Percentiles rank a stretch among this genome's conserved stretches.
phyloP scores from a whole-genome alignment of 1,140 invertebrate species.

The Drosophila sulfurigaster region DNA sequence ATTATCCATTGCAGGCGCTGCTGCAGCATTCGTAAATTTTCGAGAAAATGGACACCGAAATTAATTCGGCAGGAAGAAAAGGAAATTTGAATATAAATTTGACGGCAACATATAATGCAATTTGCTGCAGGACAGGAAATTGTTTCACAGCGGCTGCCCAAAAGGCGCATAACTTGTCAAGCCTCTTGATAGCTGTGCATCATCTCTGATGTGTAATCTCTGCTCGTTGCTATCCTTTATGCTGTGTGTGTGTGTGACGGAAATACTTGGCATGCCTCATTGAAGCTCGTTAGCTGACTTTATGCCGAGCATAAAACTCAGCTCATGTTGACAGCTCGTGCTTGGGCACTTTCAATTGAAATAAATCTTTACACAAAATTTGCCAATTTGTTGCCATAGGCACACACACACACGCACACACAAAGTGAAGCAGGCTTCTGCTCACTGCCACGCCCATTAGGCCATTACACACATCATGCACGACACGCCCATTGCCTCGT shows the following conservation, averaged over 20 bases:
- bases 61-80: slow-evolving; percentile 18
- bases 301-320: slow-evolving; percentile 13
- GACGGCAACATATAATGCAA: slow-evolving; percentile 77
- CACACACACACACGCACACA: slow-evolving; percentile 6
- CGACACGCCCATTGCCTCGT: slow-evolving; percentile 35
- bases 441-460: slow-evolving; percentile 58
- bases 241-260: slow-evolving; percentile 54
- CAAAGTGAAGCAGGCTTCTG: too few relatives aligned
- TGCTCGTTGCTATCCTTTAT: background rate
- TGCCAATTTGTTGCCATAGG: slow-evolving; percentile 75
- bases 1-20: background rate
- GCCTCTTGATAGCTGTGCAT: slow-evolving; percentile 31
- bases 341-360: slow-evolving; percentile 78
- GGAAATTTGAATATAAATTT: slow-evolving; percentile 81
- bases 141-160: slow-evolving; percentile 26
- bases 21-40: background rate
- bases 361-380: slow-evolving; percentile 78
- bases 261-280: slow-evolving; percentile 81
- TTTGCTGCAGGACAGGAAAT: slow-evolving; percentile 52
- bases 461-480: slow-evolving; percentile 56
- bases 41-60: background rate
- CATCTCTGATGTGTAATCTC: background rate
- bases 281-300: slow-evolving; percentile 79
- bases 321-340: slow-evolving; percentile 76
- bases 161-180: slow-evolving; percentile 35